A percentile compares a stretch with the other conserved stretches of the same genome.
Conservation (phyloP, 2,888 invertebrate genomes). For the Dorcus hopei region DNA sequence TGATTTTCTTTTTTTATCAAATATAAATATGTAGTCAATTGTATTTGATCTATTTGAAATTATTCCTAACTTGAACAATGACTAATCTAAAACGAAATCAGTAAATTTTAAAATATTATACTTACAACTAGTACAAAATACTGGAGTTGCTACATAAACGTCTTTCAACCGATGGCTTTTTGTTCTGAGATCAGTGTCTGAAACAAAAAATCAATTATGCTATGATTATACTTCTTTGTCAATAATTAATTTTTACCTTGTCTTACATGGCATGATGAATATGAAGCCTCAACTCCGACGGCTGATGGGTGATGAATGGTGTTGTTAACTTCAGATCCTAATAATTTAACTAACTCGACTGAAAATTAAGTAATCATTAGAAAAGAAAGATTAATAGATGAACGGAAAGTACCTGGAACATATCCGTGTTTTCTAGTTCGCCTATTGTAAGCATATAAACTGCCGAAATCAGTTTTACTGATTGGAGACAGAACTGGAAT, state of each 20-base stretch:
- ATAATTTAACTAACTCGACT: slow-evolving; percentile 45
- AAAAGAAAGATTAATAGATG: background rate
- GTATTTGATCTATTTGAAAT: too few relatives aligned
- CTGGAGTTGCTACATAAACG: slow-evolving; percentile 54
- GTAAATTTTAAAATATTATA: slow-evolving; percentile 27
- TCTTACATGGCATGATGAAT: slow-evolving; percentile 19
- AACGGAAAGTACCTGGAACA: slow-evolving; percentile 43
- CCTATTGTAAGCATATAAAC: slow-evolving; percentile 48
- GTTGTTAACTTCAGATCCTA: slow-evolving; percentile 46
- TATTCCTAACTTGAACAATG: background rate
- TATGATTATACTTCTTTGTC: background rate
- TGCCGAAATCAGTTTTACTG: slow-evolving; percentile 38
- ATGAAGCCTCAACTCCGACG: slow-evolving; percentile 39
- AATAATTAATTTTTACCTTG: slow-evolving; percentile 17
- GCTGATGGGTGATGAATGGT: slow-evolving; percentile 48
- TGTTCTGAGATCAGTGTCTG: slow-evolving; percentile 19
- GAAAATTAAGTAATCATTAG: slow-evolving; percentile 17
- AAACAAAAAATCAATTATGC: slow-evolving; percentile 6
- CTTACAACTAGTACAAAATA: slow-evolving; percentile 57
- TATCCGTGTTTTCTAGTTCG: slow-evolving; percentile 47
- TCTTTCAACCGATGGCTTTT: slow-evolving; percentile 50
- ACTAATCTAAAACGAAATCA: background rate
- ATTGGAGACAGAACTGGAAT: slow-evolving; percentile 43
- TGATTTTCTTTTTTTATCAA: too few relatives aligned
- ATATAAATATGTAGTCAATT: too few relatives aligned